Evolutionary conservation across 1,140 invertebrate genomes (phyloP).

Genomic region (Trichoplusia ni): DNA sequence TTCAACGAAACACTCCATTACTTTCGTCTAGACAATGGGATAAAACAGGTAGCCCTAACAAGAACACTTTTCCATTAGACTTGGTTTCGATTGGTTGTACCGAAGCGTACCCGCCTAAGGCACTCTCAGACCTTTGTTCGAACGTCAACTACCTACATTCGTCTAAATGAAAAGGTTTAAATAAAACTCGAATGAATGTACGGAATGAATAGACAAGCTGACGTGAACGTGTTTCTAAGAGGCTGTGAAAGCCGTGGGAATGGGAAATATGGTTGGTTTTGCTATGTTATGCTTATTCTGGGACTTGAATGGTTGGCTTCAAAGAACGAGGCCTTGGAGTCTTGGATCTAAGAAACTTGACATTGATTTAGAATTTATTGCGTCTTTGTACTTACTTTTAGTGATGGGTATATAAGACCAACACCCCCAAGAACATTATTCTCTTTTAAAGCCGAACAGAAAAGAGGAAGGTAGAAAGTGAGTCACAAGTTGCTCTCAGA

Average conservation of each 20-base stretch:
- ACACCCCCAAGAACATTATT: too few species aligned
- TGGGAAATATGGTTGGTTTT: conserved; percentile 5
- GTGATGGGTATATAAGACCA: too few species aligned
- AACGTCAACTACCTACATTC: conserved; percentile 27
- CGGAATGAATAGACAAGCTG: conserved; percentile 15
- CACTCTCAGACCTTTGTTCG: conserved; percentile 20
- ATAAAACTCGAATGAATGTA: conserved; percentile 29
- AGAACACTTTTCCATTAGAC: conserved; percentile 53
- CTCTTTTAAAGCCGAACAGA: too few species aligned
- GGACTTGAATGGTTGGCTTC: conserved; percentile 14
- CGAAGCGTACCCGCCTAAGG: conserved; percentile 45
- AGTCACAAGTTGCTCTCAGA: too few species aligned
- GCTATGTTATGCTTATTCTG: conserved; percentile 14
- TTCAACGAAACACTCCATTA: neutral
- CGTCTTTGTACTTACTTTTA: too few species aligned
- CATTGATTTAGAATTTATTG: too few species aligned
- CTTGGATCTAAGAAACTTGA: too few species aligned
- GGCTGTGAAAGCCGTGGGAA: neutral
- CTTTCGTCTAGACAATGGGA: neutral
- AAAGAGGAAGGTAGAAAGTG: too few species aligned
- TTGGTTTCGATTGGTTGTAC: conserved; percentile 58
- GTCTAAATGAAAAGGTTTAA: conserved; percentile 35
- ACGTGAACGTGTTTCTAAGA: conserved; percentile 28
- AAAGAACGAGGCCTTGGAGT: too few species aligned
- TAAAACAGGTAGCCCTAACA: conserved; percentile 27